These are phyloP conservation scores for Chlamydotis undulata DNA, from an alignment of 2,113 vertebrate species.

Conservation along the genomic window DNA sequence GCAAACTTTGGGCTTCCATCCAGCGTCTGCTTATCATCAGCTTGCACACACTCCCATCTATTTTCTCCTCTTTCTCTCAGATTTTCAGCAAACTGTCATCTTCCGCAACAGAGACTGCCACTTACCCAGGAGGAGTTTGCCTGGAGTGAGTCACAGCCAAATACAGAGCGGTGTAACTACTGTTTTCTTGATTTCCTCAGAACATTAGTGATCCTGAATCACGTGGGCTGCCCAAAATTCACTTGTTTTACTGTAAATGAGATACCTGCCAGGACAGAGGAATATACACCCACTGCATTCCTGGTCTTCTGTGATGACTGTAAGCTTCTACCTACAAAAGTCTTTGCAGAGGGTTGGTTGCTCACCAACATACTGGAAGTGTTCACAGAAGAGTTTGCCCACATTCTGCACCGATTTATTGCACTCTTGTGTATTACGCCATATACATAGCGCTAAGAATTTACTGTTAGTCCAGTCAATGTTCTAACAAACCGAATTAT, in stretches of 20 bases:
- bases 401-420: neutral
- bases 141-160: neutral
- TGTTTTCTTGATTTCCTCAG: neutral
- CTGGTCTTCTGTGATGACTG: neutral
- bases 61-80: neutral
- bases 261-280: neutral
- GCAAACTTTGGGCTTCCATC: neutral
- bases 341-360: neutral
- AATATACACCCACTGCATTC: neutral
- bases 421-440: neutral
- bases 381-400: neutral
- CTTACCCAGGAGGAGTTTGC: neutral
- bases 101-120: neutral
- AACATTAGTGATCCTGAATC: neutral
- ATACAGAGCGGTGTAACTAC: neutral
- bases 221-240: neutral
- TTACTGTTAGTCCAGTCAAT: neutral
- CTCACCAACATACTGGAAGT: neutral
- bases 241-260: neutral
- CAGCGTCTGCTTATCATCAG: neutral
- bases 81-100: neutral
- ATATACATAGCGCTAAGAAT: neutral
- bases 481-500: neutral
- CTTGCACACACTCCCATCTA: neutral
- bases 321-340: neutral